Conservation (phyloP, 2,888 invertebrate genomes). For the Latheticus oryzae region DNA sequence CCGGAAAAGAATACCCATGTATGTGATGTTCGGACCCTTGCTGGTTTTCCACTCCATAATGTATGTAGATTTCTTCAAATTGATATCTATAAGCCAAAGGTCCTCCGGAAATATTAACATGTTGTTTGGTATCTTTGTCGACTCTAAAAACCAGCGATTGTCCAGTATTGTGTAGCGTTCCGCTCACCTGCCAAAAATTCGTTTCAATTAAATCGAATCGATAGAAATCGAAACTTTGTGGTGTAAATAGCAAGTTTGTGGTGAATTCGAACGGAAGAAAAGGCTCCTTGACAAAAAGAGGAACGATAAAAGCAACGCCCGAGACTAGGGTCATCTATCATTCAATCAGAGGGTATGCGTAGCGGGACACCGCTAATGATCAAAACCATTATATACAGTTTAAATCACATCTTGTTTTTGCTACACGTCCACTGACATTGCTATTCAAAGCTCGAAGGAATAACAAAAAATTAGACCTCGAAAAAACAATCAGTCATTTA, state of each 20-base stretch:
- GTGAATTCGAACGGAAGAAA: conserved; percentile 26
- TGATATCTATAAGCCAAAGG: conserved; percentile 96
- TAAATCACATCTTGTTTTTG: conserved; percentile 53
- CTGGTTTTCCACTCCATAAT: conserved; percentile 90
- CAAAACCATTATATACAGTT: conserved; percentile 57
- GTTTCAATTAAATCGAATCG: conserved; percentile 27
- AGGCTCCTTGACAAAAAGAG: conserved; percentile 35
- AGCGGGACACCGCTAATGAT: conserved; percentile 57
- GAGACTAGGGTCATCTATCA: conserved; percentile 57
- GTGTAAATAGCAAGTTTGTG: conserved; percentile 2
- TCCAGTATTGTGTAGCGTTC: conserved; percentile 91
- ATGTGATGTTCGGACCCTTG: conserved; percentile 97
- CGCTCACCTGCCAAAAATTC: conserved; percentile 77
- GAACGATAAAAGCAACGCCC: conserved; percentile 35
- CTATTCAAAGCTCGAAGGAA: conserved; percentile 49
- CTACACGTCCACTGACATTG: conserved; percentile 45
- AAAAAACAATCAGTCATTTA: conserved; percentile 51
- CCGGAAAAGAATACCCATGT: conserved; percentile 95
- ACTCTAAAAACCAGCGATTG: conserved; percentile 93
- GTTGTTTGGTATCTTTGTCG: conserved; percentile 89
- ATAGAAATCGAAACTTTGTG: conserved; percentile 10
- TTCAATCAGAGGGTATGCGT: conserved; percentile 54
- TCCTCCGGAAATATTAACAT: conserved; percentile 95
- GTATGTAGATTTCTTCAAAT: conserved; percentile 95
- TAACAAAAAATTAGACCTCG: conserved; percentile 50